These are phyloP conservation scores for Medauroidea extradentata DNA, from an alignment of 1,140 invertebrate species.

Conservation along the genomic window DNA sequence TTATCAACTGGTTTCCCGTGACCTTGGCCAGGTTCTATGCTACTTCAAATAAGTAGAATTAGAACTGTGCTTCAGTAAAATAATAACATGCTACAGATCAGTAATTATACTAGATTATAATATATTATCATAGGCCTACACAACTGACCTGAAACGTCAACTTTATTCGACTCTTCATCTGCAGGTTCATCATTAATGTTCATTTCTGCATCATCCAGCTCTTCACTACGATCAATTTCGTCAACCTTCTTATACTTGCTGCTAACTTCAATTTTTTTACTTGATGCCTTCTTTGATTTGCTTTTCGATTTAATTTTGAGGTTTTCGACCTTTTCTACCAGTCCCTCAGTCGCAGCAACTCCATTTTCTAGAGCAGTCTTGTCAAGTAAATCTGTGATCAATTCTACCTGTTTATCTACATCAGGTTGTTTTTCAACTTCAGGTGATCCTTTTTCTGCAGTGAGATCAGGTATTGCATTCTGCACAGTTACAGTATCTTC, in stretches of 20 bases:
- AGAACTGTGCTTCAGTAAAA: conserved; percentile 26
- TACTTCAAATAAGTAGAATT: too few relatives aligned
- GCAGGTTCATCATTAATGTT: neutral
- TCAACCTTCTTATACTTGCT: conserved; percentile 16
- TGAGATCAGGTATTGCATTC: too few relatives aligned
- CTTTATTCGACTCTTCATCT: neutral
- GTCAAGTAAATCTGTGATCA: neutral
- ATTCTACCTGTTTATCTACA: too few relatives aligned
- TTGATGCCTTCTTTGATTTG: conserved; percentile 27
- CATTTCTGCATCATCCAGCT: neutral
- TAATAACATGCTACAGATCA: conserved; percentile 12
- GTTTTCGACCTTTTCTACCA: conserved; percentile 1
- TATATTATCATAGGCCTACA: neutral
- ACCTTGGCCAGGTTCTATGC: too few relatives aligned
- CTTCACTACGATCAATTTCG: conserved; percentile 17
- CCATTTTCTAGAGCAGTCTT: neutral
- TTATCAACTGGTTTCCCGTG: too few relatives aligned
- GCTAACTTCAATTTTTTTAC: conserved; percentile 17
- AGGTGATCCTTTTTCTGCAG: too few relatives aligned
- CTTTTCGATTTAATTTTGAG: conserved; percentile 1
- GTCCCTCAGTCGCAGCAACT: neutral
- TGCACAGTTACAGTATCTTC: too few relatives aligned
- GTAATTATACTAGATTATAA: neutral
- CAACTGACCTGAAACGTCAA: neutral
- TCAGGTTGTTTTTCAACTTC: too few relatives aligned